Percentiles rank a stretch among this genome's conserved stretches.
Conservation (phyloP, 2,797 vertebrate species). For the Lutjanus argentimaculatus region DNA sequence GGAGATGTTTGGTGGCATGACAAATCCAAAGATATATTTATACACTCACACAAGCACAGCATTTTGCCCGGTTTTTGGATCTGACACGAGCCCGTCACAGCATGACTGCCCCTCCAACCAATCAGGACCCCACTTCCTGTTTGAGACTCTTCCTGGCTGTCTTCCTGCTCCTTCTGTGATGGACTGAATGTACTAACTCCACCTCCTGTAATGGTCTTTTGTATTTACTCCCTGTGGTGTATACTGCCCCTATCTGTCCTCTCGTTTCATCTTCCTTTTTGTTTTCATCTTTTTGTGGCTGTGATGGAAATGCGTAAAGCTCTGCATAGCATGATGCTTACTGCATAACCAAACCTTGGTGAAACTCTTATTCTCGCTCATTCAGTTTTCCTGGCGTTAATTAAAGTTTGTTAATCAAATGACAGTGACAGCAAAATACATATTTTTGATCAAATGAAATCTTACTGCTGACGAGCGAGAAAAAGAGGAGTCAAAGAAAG, state of each 20-base stretch:
- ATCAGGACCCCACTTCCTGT: conserved; percentile 27
- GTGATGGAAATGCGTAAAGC: conserved; percentile 10
- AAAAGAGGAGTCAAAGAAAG: neutral
- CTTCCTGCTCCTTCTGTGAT: conserved; percentile 35
- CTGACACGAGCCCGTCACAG: neutral
- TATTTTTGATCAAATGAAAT: too few species aligned
- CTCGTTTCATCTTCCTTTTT: neutral
- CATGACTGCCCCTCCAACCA: conserved; percentile 16
- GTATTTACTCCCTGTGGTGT: conserved; percentile 21
- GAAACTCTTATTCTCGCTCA: neutral
- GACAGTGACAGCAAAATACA: too few species aligned
- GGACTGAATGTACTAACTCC: conserved; percentile 49
- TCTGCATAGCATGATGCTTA: conserved; percentile 7
- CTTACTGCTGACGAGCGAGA: neutral
- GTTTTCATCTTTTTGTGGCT: conserved; percentile 17
- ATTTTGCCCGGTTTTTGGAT: conserved; percentile 15
- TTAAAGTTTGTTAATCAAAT: neutral
- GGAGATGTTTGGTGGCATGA: conserved; percentile 22
- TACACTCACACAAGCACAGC: neutral
- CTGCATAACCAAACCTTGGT: neutral
- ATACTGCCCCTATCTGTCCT: neutral
- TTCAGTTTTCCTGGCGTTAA: neutral
- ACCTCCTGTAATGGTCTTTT: conserved; percentile 12
- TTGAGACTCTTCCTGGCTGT: conserved; percentile 34
- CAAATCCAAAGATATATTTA: conserved; percentile 22